Evolutionary conservation across 2,113 vertebrate genomes (phyloP).

Genomic region (Oceanites oceanicus): DNA sequence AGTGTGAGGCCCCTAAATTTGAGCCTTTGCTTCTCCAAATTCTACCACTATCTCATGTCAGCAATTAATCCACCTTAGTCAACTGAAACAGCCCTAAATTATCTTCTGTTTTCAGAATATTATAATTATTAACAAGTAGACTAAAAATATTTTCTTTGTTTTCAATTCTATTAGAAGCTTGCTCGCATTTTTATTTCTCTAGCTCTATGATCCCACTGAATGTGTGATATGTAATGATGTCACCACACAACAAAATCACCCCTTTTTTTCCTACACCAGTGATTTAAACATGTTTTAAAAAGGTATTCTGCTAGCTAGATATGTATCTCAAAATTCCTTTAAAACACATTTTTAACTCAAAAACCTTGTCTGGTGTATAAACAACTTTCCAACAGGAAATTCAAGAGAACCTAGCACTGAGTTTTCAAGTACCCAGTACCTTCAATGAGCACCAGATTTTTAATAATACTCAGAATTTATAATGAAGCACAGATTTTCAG

Average conservation of each 20-base stretch:
- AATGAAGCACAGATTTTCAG: slow-evolving; percentile 29
- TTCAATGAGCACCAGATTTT: not conserved
- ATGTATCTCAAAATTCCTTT: not conserved
- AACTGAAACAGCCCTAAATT: not conserved
- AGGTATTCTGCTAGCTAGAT: not conserved
- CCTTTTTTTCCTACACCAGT: not conserved
- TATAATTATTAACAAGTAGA: not conserved
- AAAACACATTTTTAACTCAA: not conserved
- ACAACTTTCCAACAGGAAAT: not conserved
- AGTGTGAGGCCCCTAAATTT: not conserved
- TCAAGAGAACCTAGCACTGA: not conserved
- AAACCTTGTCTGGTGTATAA: not conserved
- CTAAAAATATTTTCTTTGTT: not conserved
- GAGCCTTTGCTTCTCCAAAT: not conserved
- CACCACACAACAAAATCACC: not conserved
- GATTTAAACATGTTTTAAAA: not conserved
- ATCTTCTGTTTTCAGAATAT: not conserved
- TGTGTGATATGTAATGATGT: not conserved
- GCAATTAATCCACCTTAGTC: not conserved
- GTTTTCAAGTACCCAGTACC: slow-evolving; percentile 29
- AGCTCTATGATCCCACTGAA: not conserved
- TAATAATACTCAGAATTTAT: slow-evolving; percentile 30
- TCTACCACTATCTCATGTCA: not conserved
- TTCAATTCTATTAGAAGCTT: not conserved
- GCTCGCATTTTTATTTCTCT: not conserved